These are phyloP conservation scores for Acyrthosiphon pisum DNA, from an alignment of 1,140 invertebrate genomes.

Conservation along the genomic window DNA sequence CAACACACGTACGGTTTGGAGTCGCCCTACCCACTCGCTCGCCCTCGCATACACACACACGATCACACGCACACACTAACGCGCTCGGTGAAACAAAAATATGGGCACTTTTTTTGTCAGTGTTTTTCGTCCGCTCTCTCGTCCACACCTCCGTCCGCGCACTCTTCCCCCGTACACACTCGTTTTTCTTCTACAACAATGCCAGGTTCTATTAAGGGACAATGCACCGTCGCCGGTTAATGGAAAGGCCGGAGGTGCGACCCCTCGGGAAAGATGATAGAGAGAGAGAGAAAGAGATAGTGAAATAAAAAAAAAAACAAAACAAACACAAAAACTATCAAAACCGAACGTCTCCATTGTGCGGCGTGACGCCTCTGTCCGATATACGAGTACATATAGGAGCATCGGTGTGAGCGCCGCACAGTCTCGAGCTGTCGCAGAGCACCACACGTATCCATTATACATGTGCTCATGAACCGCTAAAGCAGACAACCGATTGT, in stretches of 20 bases:
- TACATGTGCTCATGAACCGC: neutral
- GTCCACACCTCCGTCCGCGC: neutral
- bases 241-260: neutral
- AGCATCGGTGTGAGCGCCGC: neutral
- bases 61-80: neutral
- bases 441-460: neutral
- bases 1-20: conserved; percentile 51
- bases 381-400: neutral
- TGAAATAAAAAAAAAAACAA: neutral
- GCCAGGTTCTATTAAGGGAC: conserved; percentile 54
- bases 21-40: neutral
- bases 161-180: neutral
- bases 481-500: neutral
- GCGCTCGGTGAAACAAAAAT: conserved; percentile 29
- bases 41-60: neutral
- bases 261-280: neutral
- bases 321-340: conserved; percentile 39
- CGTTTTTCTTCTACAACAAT: conserved; percentile 33
- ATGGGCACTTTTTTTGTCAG: conserved; percentile 45
- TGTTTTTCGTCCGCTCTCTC: neutral
- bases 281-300: neutral
- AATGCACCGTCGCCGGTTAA: conserved; percentile 37
- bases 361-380: neutral
- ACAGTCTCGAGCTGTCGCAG: too few relatives aligned
- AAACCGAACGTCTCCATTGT: conserved; percentile 52